Evolutionary conservation across 2,113 vertebrate species (phyloP).

Genomic region (Capra hircus): DNA sequence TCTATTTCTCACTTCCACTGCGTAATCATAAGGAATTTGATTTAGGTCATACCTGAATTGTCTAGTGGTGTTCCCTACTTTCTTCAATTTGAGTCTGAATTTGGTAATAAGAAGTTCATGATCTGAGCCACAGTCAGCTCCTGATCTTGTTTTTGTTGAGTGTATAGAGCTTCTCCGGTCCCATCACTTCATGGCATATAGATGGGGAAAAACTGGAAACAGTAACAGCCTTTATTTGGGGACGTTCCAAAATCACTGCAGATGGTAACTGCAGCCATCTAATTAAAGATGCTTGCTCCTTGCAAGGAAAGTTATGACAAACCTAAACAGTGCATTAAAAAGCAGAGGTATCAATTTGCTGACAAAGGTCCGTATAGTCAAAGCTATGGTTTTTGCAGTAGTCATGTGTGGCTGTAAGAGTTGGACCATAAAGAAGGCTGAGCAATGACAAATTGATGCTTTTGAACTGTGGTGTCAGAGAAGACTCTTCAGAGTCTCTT

Average conservation of each 20-base stretch:
- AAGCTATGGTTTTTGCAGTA: background rate
- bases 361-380: background rate
- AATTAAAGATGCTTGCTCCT: background rate
- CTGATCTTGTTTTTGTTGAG: too few species aligned
- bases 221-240: background rate
- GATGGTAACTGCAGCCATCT: background rate
- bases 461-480: background rate
- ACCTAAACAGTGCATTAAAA: background rate
- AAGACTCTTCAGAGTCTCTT: background rate
- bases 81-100: too few species aligned
- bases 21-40: too few species aligned
- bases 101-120: too few species aligned
- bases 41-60: too few species aligned
- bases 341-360: background rate
- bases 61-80: too few species aligned
- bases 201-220: background rate
- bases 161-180: background rate
- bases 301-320: background rate
- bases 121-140: too few species aligned
- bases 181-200: background rate
- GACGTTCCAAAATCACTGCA: background rate
- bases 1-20: too few species aligned
- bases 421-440: background rate
- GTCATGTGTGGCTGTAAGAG: accelerated
- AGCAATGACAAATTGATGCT: background rate